These are phyloP conservation scores for Epizoanthus rinbou DNA, from an alignment of 92 coral and sea anemone species.

Conservation along the genomic window DNA sequence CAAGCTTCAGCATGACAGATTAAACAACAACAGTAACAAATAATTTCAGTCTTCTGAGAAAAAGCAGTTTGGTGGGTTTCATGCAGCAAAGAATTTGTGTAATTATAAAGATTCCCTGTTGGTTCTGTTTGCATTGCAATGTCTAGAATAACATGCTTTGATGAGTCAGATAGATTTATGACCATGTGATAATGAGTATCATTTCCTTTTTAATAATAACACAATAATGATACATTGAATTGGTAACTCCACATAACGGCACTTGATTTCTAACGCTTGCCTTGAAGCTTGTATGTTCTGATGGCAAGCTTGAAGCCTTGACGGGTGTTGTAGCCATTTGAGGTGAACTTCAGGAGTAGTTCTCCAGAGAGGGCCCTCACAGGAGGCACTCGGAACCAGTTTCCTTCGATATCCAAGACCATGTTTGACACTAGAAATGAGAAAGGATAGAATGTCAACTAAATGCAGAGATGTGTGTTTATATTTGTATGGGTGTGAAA, in stretches of 20 bases:
- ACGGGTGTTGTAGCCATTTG: conserved; percentile 54
- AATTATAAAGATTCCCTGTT: too few relatives aligned
- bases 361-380: conserved; percentile 60
- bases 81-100: too few relatives aligned
- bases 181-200: background rate
- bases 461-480: background rate
- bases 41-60: too few relatives aligned
- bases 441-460: background rate
- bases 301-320: conserved; percentile 66
- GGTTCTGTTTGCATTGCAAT: too few relatives aligned
- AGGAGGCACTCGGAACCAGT: conserved; percentile 46
- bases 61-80: too few relatives aligned
- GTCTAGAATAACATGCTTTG: too few relatives aligned
- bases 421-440: conserved; percentile 50
- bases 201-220: background rate
- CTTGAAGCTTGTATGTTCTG: conserved; percentile 49
- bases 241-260: background rate
- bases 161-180: too few relatives aligned
- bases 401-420: conserved; percentile 64
- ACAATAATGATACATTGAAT: background rate
- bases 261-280: conserved; percentile 15
- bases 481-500: background rate
- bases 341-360: conserved; percentile 63
- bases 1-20: too few relatives aligned
- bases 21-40: too few relatives aligned